A percentile compares a stretch with the other conserved stretches of the same genome.
Evolutionary conservation across 1,140 invertebrate species (phyloP).

Genomic region (Penaeus japonicus): DNA sequence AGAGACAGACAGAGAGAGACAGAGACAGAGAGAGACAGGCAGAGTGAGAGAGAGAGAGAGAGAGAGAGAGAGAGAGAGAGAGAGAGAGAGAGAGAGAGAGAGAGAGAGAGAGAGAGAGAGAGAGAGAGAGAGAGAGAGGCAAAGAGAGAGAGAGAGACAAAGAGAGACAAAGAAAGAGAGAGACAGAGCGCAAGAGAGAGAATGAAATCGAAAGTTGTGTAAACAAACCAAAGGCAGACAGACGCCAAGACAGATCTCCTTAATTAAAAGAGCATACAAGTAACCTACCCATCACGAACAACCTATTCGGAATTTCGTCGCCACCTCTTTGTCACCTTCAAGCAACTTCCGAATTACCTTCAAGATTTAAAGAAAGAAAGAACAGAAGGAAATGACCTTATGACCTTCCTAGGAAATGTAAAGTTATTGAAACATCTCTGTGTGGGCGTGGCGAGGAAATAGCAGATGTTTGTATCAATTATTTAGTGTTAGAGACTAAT

Average conservation of each 20-base stretch:
- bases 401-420: no score
- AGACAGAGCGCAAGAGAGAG: conserved; percentile 1
- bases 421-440: no score
- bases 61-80: no score
- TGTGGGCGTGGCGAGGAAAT: no score
- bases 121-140: background rate
- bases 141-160: background rate
- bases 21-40: background rate
- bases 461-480: no score
- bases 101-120: background rate
- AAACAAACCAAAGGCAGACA: background rate
- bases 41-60: conserved; percentile 11
- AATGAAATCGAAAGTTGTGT: background rate
- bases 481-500: no score
- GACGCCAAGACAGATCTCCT: background rate
- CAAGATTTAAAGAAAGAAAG: no score
- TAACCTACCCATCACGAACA: no score
- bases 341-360: no score
- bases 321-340: no score
- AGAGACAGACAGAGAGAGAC: background rate
- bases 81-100: background rate
- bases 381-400: no score
- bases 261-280: conserved; percentile 8
- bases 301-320: no score
- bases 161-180: background rate